Evolutionary conservation across 2,888 invertebrate species (phyloP).

Genomic region (Onthophagus sagittarius): DNA sequence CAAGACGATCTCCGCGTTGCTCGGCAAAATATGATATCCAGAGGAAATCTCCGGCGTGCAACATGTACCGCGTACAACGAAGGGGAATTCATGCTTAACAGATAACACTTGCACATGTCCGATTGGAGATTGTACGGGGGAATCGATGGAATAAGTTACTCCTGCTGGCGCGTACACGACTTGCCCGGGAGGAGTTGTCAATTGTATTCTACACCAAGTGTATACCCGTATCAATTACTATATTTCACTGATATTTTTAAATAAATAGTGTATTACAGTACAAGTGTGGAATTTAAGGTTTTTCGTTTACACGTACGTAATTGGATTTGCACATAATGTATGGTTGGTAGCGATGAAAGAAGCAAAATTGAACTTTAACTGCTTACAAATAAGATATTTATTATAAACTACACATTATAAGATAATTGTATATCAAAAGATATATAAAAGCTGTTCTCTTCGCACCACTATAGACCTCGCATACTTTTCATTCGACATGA

Average conservation of each 20-base stretch:
- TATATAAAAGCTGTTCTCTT: too few species aligned
- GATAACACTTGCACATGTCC: slow-evolving; percentile 20
- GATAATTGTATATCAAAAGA: too few species aligned
- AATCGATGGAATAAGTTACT: background rate
- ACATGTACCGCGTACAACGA: slow-evolving; percentile 16
- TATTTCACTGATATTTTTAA: background rate
- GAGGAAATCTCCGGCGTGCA: slow-evolving; percentile 18
- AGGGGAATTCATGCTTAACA: slow-evolving; percentile 18
- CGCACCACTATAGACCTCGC: too few species aligned
- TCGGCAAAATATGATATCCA: slow-evolving; percentile 19
- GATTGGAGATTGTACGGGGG: slow-evolving; percentile 15
- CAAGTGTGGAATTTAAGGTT: too few species aligned
- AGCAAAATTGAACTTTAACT: too few species aligned
- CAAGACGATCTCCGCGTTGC: background rate
- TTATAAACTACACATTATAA: too few species aligned
- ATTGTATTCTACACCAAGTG: background rate
- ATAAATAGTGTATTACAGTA: background rate
- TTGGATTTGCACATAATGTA: too few species aligned
- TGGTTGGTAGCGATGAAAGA: too few species aligned
- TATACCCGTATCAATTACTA: background rate
- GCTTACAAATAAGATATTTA: too few species aligned
- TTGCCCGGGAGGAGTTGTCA: background rate
- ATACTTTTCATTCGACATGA: too few species aligned
- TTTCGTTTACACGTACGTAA: background rate
- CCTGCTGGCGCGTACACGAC: background rate